A percentile compares a stretch with the other conserved stretches of the same genome.
Conservation (phyloP, 2,888 invertebrate genomes). For the Drosophila ustulata region DNA sequence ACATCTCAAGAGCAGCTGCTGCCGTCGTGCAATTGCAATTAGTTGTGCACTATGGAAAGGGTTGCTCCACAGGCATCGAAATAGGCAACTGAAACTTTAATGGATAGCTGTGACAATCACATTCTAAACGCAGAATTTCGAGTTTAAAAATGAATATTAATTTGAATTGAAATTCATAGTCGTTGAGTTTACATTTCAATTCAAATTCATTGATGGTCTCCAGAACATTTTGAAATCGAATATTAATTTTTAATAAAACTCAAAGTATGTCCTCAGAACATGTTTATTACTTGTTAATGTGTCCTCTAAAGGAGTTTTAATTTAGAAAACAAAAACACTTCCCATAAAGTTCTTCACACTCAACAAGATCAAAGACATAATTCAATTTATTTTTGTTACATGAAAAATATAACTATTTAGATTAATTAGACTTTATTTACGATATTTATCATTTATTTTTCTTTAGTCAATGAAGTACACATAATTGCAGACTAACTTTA, state of each 20-base stretch:
- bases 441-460: neutral
- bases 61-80: slow-evolving; percentile 13
- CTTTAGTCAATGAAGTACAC: neutral
- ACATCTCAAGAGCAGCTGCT: slow-evolving; percentile 40
- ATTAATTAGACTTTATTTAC: neutral
- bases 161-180: neutral
- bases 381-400: neutral
- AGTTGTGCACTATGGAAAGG: slow-evolving; percentile 22
- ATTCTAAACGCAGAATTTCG: neutral
- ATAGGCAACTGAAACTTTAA: neutral
- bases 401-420: neutral
- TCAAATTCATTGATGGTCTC: too few relatives aligned
- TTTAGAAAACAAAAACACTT: too few relatives aligned
- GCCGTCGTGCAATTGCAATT: slow-evolving; percentile 43
- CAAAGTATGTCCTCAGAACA: too few relatives aligned
- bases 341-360: too few relatives aligned
- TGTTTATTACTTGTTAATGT: too few relatives aligned
- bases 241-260: too few relatives aligned
- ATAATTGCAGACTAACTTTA: neutral
- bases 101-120: slow-evolving; percentile 5
- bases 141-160: neutral
- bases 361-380: too few relatives aligned
- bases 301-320: too few relatives aligned
- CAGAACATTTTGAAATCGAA: too few relatives aligned
- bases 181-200: too few relatives aligned